These are phyloP conservation scores for Papilio protenor DNA, from an alignment of 2,888 invertebrate species.

Conservation along the genomic window DNA sequence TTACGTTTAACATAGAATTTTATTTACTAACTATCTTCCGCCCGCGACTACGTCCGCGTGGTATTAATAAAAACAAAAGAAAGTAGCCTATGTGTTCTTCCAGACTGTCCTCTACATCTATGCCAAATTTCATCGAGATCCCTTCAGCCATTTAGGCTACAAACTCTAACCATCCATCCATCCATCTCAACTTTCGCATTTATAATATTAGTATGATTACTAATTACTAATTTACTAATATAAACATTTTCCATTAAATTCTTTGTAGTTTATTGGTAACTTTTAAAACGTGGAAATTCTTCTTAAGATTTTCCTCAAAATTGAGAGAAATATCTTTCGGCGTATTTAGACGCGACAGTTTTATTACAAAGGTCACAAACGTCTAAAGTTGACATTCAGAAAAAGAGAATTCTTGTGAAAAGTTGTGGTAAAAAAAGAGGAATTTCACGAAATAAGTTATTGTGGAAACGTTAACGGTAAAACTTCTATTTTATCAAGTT, in stretches of 20 bases:
- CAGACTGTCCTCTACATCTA: too few species aligned
- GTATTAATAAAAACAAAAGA: too few species aligned
- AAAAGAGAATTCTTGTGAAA: not conserved
- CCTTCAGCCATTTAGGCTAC: too few species aligned
- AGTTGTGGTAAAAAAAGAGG: not conserved
- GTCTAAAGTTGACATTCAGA: not conserved
- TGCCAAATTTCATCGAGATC: too few species aligned
- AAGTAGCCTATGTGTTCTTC: too few species aligned
- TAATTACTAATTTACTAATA: too few species aligned
- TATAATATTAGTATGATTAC: too few species aligned
- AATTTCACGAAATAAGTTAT: not conserved
- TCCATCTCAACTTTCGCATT: too few species aligned
- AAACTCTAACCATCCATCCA: too few species aligned
- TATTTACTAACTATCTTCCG: too few species aligned
- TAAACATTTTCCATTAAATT: not conserved
- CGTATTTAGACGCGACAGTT: not conserved
- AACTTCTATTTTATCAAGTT: not conserved
- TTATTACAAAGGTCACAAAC: not conserved
- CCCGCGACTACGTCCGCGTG: too few species aligned
- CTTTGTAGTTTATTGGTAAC: not conserved
- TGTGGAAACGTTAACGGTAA: constrained; percentile 1
- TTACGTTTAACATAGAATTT: not conserved
- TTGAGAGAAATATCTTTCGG: not conserved
- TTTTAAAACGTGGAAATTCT: not conserved
- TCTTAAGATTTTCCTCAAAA: not conserved